phyloP scores from a whole-genome alignment of 2,797 vertebrate genomes.

The Mormyrops attenuatus region DNA sequence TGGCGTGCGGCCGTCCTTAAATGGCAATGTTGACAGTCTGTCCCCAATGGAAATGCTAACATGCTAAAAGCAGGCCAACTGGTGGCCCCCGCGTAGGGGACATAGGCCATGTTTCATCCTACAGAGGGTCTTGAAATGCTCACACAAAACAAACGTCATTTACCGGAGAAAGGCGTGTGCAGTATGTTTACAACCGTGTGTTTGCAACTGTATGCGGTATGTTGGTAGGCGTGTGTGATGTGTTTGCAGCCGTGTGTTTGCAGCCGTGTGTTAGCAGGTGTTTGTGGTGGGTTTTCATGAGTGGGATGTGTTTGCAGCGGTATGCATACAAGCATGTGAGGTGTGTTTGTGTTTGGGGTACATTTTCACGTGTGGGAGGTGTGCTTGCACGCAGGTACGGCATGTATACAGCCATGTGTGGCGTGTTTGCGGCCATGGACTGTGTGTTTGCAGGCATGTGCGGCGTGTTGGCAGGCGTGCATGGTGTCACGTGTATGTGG shows the following conservation, averaged over 20 bases:
- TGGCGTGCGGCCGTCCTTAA: neutral
- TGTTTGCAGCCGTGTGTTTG: neutral
- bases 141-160: neutral
- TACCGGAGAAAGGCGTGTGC: neutral
- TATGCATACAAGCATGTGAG: neutral
- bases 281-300: neutral
- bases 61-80: neutral
- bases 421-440: neutral
- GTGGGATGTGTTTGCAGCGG: neutral
- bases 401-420: neutral
- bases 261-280: neutral
- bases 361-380: neutral
- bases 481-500: neutral
- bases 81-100: neutral
- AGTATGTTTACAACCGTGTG: neutral
- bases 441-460: neutral
- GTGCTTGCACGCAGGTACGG: neutral
- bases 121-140: neutral
- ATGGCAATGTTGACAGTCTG: neutral
- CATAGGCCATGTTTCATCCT: neutral
- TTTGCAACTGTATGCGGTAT: neutral
- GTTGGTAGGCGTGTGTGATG: neutral
- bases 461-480: neutral
- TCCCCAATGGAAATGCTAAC: slow-evolving; percentile 1
- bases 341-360: neutral